These are phyloP conservation scores for Blennius ocellaris DNA, from an alignment of 2,113 vertebrate species.

Conservation along the genomic window DNA sequence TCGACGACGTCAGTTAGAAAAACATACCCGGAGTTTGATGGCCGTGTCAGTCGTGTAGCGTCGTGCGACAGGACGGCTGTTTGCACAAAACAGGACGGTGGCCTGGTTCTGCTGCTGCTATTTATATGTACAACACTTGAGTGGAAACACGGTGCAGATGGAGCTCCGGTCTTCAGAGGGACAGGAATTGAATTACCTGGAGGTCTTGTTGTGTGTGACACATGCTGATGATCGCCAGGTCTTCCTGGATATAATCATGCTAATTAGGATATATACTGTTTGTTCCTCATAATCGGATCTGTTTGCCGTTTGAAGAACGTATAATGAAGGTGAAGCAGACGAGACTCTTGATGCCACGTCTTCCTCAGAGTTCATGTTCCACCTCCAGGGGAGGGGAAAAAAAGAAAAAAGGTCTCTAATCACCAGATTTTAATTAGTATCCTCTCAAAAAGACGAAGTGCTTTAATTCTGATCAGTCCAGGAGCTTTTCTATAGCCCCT, in stretches of 20 bases:
- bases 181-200: not conserved
- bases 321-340: constrained; percentile 2
- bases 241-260: constrained; percentile 31
- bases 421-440: not conserved
- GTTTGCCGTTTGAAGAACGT: not conserved
- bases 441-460: not conserved
- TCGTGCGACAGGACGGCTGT: not conserved
- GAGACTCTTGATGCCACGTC: not conserved
- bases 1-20: too few relatives aligned
- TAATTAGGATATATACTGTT: constrained; percentile 16
- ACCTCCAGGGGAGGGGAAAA: not conserved
- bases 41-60: not conserved
- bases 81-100: not conserved
- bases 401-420: not conserved
- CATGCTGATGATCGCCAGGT: not conserved
- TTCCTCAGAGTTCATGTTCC: not conserved
- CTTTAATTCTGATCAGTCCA: not conserved
- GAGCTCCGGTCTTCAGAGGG: not conserved
- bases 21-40: too few relatives aligned
- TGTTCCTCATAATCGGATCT: constrained; percentile 10
- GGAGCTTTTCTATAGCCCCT: not conserved
- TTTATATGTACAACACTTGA: not conserved
- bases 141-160: constrained; percentile 4
- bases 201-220: constrained; percentile 3
- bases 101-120: not conserved